Evolutionary conservation across 2,888 invertebrate species (phyloP), one percentile per base, ranked within the genome.

Genomic region (Platynereis dumerilii): DNA sequence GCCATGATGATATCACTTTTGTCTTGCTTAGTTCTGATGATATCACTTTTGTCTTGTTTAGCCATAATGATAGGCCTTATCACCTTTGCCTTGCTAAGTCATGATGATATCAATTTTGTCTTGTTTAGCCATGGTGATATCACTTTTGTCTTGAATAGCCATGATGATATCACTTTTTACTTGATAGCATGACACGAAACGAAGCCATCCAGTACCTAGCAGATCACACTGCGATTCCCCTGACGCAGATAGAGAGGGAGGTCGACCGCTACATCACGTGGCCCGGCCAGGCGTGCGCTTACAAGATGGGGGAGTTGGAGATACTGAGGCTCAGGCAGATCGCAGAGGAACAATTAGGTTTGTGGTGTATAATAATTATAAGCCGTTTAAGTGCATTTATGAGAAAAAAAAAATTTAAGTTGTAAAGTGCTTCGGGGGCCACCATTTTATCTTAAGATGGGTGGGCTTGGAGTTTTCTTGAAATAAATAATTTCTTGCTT

Each of bases 191-290:
- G 82, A 70, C 69, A 1, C 69, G 76, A 29, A 73, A 81, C 3
- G 45, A 65, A 34, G 80, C 81, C 1, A 69, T 80, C 15, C 72
- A 78, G 1, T 80, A 76, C 68, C 69, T 82, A 72, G 20, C 72
- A 5, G 72, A 76, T 5, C 74, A 78, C 63, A 77, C 74, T 2
- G 71, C 76, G 15, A 69, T 69, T 20, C 48, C 73, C 5, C 55
- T 54, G 3, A 55, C 63, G 0, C 53, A 69, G 7, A 58, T 76
- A 0, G 72, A 71, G 55, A 68, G 71, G 22, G 81, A 83, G 66
- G 73, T 82, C 0, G 76, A 80, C 66, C 71, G 83, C 29, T 82
- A 83, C 69, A 75, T 81, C 65, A 79, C 80, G 20, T 78, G 78
- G 78, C 83, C 82, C 0, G 83, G 82, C 2, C 82, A 83, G 68